Evolutionary conservation across 2,888 invertebrate genomes (phyloP).

Genomic region (Hirtodrosophila duncani): DNA sequence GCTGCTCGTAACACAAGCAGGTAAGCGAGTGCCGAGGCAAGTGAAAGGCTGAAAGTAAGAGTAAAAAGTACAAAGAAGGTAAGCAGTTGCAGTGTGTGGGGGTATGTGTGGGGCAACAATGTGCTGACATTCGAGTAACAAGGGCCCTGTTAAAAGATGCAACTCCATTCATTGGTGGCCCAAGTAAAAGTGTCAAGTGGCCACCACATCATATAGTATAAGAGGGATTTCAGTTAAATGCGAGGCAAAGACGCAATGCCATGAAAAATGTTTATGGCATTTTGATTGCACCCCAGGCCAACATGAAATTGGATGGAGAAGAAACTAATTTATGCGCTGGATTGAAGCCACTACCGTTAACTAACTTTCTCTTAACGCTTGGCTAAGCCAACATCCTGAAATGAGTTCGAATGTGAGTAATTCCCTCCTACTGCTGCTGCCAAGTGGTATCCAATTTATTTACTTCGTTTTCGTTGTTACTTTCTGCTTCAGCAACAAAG

Average conservation of each 20-base stretch:
- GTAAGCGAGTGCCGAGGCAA: conserved; percentile 9
- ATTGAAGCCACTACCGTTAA: conserved; percentile 47
- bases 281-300: conserved; percentile 25
- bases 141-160: conserved; percentile 31
- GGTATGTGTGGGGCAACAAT: not conserved
- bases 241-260: too few relatives aligned
- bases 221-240: conserved; percentile 31
- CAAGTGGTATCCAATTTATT: conserved; percentile 61
- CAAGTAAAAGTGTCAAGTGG: conserved; percentile 16
- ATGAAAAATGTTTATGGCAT: conserved; percentile 11
- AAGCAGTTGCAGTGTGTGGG: not conserved
- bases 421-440: not conserved
- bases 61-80: not conserved
- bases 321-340: conserved; percentile 34
- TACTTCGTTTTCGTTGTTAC: conserved; percentile 36
- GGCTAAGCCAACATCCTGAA: too few relatives aligned
- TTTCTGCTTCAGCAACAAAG: conserved; percentile 44
- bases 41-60: conserved; percentile 12
- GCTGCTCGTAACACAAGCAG: conserved; percentile 9
- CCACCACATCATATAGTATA: too few relatives aligned
- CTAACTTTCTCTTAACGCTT: conserved; percentile 51
- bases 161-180: conserved; percentile 1
- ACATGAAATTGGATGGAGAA: conserved; percentile 10
- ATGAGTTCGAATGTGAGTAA: too few relatives aligned
- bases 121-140: conserved; percentile 18